phyloP scores from a whole-genome alignment of 2,797 vertebrate genomes.

The Limnodromus scolopaceus region DNA sequence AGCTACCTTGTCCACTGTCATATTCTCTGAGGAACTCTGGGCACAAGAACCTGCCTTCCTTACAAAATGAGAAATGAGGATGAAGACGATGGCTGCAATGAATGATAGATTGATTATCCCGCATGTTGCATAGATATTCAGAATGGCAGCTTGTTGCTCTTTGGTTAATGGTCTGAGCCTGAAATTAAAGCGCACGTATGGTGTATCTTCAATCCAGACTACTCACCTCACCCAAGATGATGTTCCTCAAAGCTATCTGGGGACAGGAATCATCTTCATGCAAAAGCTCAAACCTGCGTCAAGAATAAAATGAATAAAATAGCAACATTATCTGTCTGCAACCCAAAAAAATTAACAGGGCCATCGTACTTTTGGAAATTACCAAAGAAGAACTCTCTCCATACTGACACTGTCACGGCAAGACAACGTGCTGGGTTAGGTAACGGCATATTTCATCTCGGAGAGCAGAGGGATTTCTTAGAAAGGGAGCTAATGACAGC shows the following conservation, averaged over 20 bases:
- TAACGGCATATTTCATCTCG: neutral
- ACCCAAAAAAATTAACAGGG: neutral
- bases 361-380: neutral
- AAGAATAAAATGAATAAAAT: neutral
- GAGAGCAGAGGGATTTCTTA: constrained; percentile 15
- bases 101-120: neutral
- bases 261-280: neutral
- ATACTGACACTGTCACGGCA: neutral
- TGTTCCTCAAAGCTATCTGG: neutral
- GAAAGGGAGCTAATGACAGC: neutral
- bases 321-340: neutral
- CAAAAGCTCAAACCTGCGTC: neutral
- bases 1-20: neutral
- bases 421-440: neutral
- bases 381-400: neutral
- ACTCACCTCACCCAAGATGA: neutral
- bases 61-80: neutral
- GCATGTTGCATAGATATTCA: neutral
- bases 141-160: neutral
- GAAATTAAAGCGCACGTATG: neutral
- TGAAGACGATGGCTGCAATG: neutral
- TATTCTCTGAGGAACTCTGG: neutral
- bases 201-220: neutral
- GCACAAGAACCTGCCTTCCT: neutral
- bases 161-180: neutral